Evolutionary conservation across 1,140 invertebrate species (phyloP), one percentile per base, ranked within the genome.

Genomic region (Mamestra configurata): DNA sequence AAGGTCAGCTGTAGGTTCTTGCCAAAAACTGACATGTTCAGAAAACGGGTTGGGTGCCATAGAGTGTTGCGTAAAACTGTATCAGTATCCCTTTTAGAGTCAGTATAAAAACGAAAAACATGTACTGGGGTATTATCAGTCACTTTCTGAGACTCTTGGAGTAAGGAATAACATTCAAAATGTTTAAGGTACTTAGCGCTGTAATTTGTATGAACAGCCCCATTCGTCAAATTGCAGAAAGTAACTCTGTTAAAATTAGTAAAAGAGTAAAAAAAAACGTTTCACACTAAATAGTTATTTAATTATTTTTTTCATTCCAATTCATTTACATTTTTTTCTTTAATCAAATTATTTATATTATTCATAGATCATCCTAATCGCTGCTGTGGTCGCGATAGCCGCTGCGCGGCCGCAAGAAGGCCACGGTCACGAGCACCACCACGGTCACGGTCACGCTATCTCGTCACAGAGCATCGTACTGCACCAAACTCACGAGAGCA

Each of bases 401-500:
- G 66, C 13, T 13, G 66, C 66, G 18, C 75, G 70, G n/a, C 76
- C 79, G 0, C 82, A 83, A 75, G 35, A 64, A 10, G 72, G 78
- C 5, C 80, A 84, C n/a, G 83, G 80, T 35, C 68, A 71, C 46
- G 46, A 70, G 18, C 1, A 71, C 46, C 68, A 71, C 24, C 46
- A 71, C 46, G 68, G 68, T 51, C 68, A 71, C 46, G 68, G 24
- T 35, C 64, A 68, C 61, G 84, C 76, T 4, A 79, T 77, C 35
- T 85, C 84, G 2, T 85, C 84, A 2, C 84, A 85, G 57, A 82
- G 81, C 70, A 78, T 84, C 24, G 79, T 84, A 0, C 73, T 79
- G 27, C 81, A 86, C 27, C 70, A 73, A 55, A 20, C 49, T 40
- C 70, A 73, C 35, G n/a, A n/a, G n/a, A n/a, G n/a, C n/a, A n/a